Conservation (phyloP, 2,113 vertebrate species). For the Steatornis caripensis region DNA sequence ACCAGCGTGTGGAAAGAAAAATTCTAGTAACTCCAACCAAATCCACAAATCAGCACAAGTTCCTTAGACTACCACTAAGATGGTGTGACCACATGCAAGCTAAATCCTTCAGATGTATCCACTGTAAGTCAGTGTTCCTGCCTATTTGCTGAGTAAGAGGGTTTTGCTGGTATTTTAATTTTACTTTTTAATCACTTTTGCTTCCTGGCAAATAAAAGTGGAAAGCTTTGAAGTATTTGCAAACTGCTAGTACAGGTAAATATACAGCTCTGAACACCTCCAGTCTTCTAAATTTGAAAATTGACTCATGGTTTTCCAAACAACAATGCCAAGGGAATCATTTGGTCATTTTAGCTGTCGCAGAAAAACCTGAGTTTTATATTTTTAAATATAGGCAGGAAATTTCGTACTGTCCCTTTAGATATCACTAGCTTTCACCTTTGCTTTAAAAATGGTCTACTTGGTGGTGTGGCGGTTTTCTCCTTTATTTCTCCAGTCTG, state of each 20-base stretch:
- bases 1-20: neutral
- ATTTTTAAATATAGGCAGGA: neutral
- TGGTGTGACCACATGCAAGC: neutral
- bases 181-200: neutral
- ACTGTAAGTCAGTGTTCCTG: neutral
- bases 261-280: neutral
- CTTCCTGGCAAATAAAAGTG: neutral
- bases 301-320: neutral
- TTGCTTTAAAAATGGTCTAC: neutral
- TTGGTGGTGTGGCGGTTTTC: neutral
- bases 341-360: neutral
- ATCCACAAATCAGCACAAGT: neutral
- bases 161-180: accelerated
- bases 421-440: neutral
- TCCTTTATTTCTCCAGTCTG: neutral
- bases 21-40: neutral
- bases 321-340: neutral
- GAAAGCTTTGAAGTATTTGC: neutral
- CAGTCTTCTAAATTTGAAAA: neutral
- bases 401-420: neutral
- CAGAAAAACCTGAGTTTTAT: neutral
- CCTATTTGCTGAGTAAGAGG: neutral
- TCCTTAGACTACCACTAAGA: neutral
- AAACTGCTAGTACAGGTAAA: neutral
- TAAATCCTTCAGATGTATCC: neutral